phyloP scores from a whole-genome alignment of 2,113 vertebrate genomes.

The Lampris megalopsis region DNA sequence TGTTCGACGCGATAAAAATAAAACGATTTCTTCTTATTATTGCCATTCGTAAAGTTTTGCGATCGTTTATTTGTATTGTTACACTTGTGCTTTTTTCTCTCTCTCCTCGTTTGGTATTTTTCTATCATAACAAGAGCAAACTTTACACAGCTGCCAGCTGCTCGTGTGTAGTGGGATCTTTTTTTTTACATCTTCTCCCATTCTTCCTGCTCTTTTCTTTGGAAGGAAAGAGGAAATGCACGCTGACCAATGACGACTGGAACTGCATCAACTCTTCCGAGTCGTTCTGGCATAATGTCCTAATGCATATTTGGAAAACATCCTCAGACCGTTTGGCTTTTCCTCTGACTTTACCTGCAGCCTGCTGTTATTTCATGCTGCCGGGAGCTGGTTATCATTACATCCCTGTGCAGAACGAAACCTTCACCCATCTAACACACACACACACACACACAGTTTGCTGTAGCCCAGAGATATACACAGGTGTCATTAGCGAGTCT shows the following conservation, averaged over 20 bases:
- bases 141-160: slow-evolving; percentile 4
- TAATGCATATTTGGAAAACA: background rate
- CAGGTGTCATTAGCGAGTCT: background rate
- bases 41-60: slow-evolving; percentile 15
- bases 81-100: background rate
- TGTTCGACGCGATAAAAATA: too few relatives aligned
- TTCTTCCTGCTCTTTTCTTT: background rate
- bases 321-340: background rate
- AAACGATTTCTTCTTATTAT: slow-evolving; percentile 6
- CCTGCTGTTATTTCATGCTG: background rate
- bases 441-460: slow-evolving; percentile 10
- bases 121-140: slow-evolving; percentile 1
- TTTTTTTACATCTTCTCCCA: too few relatives aligned
- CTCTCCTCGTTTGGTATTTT: slow-evolving; percentile 17
- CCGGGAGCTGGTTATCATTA: slow-evolving; percentile 10
- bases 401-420: slow-evolving; percentile 23
- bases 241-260: background rate
- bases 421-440: slow-evolving; percentile 37
- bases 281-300: background rate
- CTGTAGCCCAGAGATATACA: slow-evolving; percentile 2
- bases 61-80: slow-evolving; percentile 11
- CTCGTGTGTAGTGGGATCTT: background rate
- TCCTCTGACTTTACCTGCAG: background rate
- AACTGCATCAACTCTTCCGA: background rate
- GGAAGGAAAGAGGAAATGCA: slow-evolving; percentile 4